phyloP scores from a whole-genome alignment of 1,140 invertebrate species.

The Leptinotarsa defecta region DNA sequence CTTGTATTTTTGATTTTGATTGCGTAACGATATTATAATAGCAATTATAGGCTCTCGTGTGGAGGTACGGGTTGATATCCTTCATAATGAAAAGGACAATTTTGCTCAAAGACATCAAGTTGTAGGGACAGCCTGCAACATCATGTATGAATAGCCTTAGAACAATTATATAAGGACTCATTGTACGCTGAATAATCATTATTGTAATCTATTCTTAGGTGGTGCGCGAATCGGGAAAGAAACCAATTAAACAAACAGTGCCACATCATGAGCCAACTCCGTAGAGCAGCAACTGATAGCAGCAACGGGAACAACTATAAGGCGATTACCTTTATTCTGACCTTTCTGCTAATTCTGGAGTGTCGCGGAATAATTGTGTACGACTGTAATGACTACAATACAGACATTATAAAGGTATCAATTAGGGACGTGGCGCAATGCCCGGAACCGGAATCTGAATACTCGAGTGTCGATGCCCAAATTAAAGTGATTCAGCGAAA shows the following conservation, averaged over 20 bases:
- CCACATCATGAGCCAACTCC: neutral
- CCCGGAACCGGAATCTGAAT: neutral
- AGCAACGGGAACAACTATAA: neutral
- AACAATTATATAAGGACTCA: too few relatives aligned
- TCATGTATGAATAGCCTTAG: too few relatives aligned
- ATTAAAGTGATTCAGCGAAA: conserved; percentile 8
- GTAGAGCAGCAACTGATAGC: neutral
- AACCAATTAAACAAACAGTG: neutral
- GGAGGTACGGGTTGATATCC: too few relatives aligned
- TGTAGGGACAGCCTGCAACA: too few relatives aligned
- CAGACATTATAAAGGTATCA: neutral
- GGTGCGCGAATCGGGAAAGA: conserved; percentile 6
- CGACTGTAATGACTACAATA: conserved; percentile 4
- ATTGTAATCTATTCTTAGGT: neutral
- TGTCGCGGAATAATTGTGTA: neutral
- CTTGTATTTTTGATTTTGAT: too few relatives aligned
- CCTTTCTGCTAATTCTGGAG: neutral
- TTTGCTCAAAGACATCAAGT: too few relatives aligned
- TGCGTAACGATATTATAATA: too few relatives aligned
- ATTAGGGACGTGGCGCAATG: neutral
- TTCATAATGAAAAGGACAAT: neutral
- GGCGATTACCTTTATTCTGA: neutral
- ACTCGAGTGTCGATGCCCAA: neutral
- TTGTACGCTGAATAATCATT: neutral
- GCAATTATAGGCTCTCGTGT: too few relatives aligned